phyloP scores from a whole-genome alignment of 2,113 vertebrate species.

The Cinclus mexicanus region DNA sequence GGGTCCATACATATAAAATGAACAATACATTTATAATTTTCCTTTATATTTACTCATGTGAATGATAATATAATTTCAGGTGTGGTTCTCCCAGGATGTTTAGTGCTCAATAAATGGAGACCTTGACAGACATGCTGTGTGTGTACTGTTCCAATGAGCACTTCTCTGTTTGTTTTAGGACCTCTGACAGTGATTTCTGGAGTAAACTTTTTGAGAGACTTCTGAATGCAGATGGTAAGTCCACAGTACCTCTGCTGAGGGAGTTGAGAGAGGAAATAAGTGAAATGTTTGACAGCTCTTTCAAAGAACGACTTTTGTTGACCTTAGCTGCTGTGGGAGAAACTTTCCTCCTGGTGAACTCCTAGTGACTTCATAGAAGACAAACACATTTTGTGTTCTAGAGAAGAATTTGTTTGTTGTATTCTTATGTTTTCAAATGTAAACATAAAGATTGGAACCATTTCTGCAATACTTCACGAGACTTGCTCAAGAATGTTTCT shows the following conservation, averaged over 20 bases:
- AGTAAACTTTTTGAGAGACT: constrained; percentile 75
- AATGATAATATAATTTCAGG: background rate
- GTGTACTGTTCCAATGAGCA: constrained; percentile 4
- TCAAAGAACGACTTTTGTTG: constrained; percentile 66
- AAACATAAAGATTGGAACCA: background rate
- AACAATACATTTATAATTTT: background rate
- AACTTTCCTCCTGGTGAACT: constrained; percentile 28
- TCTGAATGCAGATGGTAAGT: constrained; percentile 74
- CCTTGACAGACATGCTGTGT: background rate
- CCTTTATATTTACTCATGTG: background rate
- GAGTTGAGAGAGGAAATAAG: constrained; percentile 71
- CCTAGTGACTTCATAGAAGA: constrained; percentile 38
- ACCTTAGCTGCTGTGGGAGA: constrained; percentile 69
- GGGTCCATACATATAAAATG: background rate
- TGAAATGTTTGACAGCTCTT: constrained; percentile 66
- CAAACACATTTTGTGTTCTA: background rate
- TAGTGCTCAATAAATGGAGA: background rate
- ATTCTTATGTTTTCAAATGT: background rate
- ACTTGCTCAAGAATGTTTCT: background rate
- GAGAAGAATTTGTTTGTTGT: background rate
- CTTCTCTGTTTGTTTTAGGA: constrained; percentile 66
- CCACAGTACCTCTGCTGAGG: constrained; percentile 71
- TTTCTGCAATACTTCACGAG: background rate
- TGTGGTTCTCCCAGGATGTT: background rate
- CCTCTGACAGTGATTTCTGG: constrained; percentile 70